Base-by-base conservation (phyloP, 1,140 invertebrate genomes). In the Parasteatoda tepidariorum region DNA sequence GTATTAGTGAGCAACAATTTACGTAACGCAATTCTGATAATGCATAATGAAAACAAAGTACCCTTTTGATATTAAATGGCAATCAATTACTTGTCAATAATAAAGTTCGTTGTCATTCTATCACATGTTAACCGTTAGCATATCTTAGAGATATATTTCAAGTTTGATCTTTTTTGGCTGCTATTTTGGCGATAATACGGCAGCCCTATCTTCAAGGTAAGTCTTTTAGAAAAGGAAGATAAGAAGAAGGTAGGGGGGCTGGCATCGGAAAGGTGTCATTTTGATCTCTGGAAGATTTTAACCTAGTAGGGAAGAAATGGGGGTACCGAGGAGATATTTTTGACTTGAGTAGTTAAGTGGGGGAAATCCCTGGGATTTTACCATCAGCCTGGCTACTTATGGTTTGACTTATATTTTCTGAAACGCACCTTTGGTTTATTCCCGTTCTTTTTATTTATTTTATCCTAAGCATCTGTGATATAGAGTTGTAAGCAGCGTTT, bases 271-370 rank as follows among this genome's bases (percentile, higher is more conserved):
- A 82, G 78, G 78, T 82, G 78, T 70, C 78, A 82, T 71, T 82
- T 61, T 61, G 66, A 82, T 82, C 78, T 82, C 57, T 71, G 26
- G 18, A 79, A 82, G 78, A 82, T 82, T 82, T 82, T 33, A 82
- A 34, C 11, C 55, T 31, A 15, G 13, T n/a, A 41, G 33, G 55
- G 48, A 30, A 57, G 57, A 82, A 68, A 70, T n/a, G 54, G 38
- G 38, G 1, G 28, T 57, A 33, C 28, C 38, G 41, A 78, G 62
- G 48, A 67, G 78, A 82, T 82, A 82, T 82, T 71, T 70, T 70
- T 70, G 78, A 70, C 78, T 82, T 82, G 78, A 82, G 78, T 71
- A 82, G 78, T 82, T 82, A 82, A 82, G 78, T 82, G 78, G 78
- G 66, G 78, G 78, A 82, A 82, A 82, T 70, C 67, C 78, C 55